Percentiles rank a stretch among this genome's conserved stretches.
phyloP scores from a whole-genome alignment of 2,113 vertebrate genomes.

The Cebus imitator region DNA sequence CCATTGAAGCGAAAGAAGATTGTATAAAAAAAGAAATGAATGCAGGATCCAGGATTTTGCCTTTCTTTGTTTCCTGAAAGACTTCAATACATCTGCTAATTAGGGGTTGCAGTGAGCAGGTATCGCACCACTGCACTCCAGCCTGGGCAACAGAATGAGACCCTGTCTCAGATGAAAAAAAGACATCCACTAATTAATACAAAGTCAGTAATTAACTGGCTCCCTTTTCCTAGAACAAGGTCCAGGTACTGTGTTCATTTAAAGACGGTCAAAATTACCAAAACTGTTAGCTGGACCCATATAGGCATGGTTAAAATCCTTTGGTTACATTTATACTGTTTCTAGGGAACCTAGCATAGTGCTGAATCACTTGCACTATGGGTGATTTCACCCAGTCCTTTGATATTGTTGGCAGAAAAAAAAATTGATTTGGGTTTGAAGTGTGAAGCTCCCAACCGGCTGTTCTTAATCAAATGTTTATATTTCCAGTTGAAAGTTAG shows the following conservation, averaged over 20 bases:
- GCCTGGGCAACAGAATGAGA: too few species aligned
- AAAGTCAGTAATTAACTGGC: slow-evolving; percentile 44
- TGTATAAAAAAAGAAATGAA: slow-evolving; percentile 16
- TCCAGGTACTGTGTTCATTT: background rate
- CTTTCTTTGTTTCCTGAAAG: slow-evolving; percentile 17
- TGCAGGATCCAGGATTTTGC: background rate
- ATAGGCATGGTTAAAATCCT: slow-evolving; percentile 41
- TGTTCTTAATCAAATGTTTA: slow-evolving; percentile 49
- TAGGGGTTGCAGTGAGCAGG: too few species aligned
- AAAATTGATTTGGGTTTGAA: slow-evolving; percentile 37
- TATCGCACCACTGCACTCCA: too few species aligned
- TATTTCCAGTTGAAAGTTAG: slow-evolving; percentile 44
- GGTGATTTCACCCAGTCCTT: slow-evolving; percentile 29
- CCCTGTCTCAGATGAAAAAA: too few species aligned
- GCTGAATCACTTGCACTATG: background rate
- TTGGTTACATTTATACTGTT: slow-evolving; percentile 54
- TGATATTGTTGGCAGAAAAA: slow-evolving; percentile 50
- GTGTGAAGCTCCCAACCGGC: slow-evolving; percentile 29
- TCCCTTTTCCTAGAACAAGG: background rate
- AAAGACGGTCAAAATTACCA: slow-evolving; percentile 17
- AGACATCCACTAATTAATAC: slow-evolving; percentile 27
- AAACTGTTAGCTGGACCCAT: background rate
- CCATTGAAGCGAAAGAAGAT: slow-evolving; percentile 22
- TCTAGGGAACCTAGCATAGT: slow-evolving; percentile 53
- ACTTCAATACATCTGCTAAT: too few species aligned